These are phyloP conservation scores for Darevskia nairensis DNA, from an alignment of 2,797 vertebrate genomes.

Conservation along the genomic window DNA sequence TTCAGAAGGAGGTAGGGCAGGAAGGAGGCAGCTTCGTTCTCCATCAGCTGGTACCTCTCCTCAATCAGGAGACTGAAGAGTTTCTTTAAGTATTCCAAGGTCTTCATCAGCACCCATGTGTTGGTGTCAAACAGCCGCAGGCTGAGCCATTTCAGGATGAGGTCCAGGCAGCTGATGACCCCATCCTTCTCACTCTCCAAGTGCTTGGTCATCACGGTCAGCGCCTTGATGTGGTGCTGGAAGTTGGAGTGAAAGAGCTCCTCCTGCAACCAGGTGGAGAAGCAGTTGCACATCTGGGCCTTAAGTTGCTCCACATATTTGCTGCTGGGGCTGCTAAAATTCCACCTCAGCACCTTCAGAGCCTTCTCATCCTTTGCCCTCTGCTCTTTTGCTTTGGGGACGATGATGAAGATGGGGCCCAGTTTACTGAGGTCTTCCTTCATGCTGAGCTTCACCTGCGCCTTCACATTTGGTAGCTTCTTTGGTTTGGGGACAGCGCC, in stretches of 20 bases:
- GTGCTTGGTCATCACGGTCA: conserved; percentile 89
- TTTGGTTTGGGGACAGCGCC: conserved; percentile 82
- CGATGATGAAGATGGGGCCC: conserved; percentile 85
- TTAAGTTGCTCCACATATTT: conserved; percentile 93
- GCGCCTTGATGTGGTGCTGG: conserved; percentile 90
- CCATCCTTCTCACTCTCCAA: conserved; percentile 89
- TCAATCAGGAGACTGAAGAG: conserved; percentile 86
- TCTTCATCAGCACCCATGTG: conserved; percentile 92
- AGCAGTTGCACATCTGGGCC: conserved; percentile 87
- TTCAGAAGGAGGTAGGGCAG: conserved; percentile 92
- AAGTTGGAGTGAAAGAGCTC: conserved; percentile 93
- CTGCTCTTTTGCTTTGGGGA: conserved; percentile 91
- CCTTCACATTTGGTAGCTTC: conserved; percentile 82
- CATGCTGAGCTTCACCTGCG: conserved; percentile 75
- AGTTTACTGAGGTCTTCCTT: conserved; percentile 88
- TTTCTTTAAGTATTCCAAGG: conserved; percentile 90
- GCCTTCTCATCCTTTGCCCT: conserved; percentile 90
- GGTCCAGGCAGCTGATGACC: conserved; percentile 88
- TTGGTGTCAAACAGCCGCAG: conserved; percentile 94
- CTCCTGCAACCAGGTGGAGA: conserved; percentile 89
- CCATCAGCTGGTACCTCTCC: conserved; percentile 89
- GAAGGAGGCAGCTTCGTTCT: conserved; percentile 90
- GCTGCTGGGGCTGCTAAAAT: conserved; percentile 85
- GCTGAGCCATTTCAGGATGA: conserved; percentile 94
- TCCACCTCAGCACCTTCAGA: conserved; percentile 83